phyloP scores from a whole-genome alignment of 2,113 vertebrate species.

The Fregetta grallaria region DNA sequence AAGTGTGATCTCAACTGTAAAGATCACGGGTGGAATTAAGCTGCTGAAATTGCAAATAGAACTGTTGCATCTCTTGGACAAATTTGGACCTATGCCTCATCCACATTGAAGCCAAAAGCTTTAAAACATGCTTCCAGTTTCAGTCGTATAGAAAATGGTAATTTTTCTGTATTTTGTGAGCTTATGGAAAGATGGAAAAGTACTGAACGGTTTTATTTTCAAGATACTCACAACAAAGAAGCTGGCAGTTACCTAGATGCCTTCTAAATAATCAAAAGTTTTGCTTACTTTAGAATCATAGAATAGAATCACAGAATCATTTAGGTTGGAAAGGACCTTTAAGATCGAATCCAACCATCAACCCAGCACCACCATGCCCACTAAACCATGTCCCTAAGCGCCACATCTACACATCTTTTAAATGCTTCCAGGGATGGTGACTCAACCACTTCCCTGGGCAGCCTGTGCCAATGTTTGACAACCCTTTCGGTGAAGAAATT shows the following conservation, averaged over 20 bases:
- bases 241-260: background rate
- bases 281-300: background rate
- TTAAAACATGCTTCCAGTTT: background rate
- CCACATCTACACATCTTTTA: no score
- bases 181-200: slow-evolving; percentile 12
- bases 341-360: no score
- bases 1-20: background rate
- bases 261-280: background rate
- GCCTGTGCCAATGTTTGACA: no score
- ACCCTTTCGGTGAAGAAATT: no score
- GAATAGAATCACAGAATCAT: no score
- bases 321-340: no score
- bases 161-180: background rate
- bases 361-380: no score
- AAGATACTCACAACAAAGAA: background rate
- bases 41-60: background rate
- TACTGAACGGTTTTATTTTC: background rate
- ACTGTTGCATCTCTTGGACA: background rate
- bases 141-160: background rate
- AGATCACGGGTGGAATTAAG: background rate
- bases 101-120: background rate
- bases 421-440: no score
- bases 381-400: no score
- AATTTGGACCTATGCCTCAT: background rate
- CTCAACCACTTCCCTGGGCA: no score